These are phyloP conservation scores for Cerceris rybyensis DNA, from an alignment of 2,888 invertebrate genomes.

Conservation along the genomic window DNA sequence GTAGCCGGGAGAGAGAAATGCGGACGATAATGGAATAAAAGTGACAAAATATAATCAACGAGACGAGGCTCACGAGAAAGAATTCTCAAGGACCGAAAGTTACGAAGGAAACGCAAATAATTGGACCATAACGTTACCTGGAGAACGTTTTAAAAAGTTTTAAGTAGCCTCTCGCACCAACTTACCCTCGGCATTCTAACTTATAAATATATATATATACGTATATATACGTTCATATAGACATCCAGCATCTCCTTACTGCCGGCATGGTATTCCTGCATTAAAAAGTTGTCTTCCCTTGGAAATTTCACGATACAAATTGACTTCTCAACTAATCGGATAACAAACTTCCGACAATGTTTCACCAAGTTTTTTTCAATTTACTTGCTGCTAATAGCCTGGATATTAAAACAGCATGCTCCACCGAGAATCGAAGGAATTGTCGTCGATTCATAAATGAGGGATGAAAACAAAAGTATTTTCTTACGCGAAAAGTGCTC, in stretches of 20 bases:
- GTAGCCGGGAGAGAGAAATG: too few species aligned
- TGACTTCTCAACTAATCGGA: constrained; percentile 39
- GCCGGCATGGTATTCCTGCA: constrained; percentile 22
- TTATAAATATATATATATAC: constrained; percentile 16
- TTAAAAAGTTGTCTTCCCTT: constrained; percentile 38
- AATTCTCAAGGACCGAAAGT: neutral
- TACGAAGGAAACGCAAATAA: constrained; percentile 70
- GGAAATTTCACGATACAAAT: constrained; percentile 43
- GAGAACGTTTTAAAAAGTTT: constrained; percentile 76
- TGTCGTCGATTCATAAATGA: neutral
- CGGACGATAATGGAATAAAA: too few species aligned
- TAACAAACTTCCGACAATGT: constrained; percentile 40
- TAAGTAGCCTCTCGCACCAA: constrained; percentile 71
- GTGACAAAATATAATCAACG: too few species aligned
- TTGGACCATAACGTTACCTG: constrained; percentile 75
- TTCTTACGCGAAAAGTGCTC: neutral
- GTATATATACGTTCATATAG: constrained; percentile 3
- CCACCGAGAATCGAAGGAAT: neutral
- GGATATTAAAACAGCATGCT: too few species aligned
- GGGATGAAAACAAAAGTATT: neutral
- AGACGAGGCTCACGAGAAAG: neutral
- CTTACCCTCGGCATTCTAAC: constrained; percentile 35
- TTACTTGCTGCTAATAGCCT: too few species aligned
- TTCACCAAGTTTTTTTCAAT: constrained; percentile 31
- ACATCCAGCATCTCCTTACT: constrained; percentile 1